Percentiles rank a stretch among this genome's conserved stretches.
These are phyloP conservation scores for Caenorhabditis briggsae DNA, from an alignment of 1,140 invertebrate genomes.

Conservation along the genomic window DNA sequence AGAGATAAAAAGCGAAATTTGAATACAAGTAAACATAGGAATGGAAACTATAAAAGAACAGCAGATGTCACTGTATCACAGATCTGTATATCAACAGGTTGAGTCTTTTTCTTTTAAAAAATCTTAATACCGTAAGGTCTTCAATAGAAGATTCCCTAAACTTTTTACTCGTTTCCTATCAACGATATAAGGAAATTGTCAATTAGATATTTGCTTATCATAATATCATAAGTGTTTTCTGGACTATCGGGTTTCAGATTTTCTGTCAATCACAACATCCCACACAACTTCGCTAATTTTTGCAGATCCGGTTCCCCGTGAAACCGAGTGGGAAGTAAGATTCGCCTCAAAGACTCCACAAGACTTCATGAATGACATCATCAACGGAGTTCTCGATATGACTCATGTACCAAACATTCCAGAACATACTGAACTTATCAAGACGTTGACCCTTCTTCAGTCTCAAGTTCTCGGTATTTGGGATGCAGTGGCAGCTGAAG, in stretches of 20 bases:
- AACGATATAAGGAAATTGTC: no score
- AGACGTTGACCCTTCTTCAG: conserved; percentile 80
- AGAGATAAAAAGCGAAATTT: not conserved
- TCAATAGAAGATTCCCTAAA: no score
- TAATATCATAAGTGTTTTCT: no score
- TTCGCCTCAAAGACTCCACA: conserved; percentile 70
- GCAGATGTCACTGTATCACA: not conserved
- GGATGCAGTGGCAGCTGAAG: conserved; percentile 86
- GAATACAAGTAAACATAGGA: conserved; percentile 16
- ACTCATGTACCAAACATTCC: conserved; percentile 48
- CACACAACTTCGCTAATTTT: not conserved
- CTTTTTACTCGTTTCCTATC: no score
- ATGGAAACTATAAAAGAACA: not conserved
- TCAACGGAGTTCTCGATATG: conserved; percentile 65
- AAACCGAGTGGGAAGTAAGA: conserved; percentile 35
- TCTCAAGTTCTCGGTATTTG: conserved; percentile 89
- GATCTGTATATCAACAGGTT: not conserved
- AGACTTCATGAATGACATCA: conserved; percentile 68
- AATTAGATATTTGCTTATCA: no score
- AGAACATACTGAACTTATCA: conserved; percentile 10
- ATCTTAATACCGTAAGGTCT: no score
- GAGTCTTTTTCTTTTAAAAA: not conserved
- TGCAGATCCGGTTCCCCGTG: not conserved
- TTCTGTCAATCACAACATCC: no score
- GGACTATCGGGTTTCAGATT: no score